Evolutionary conservation across 2,797 vertebrate genomes (phyloP), one percentile per base, ranked within the genome.

Genomic region (Oreochromis grahami): DNA sequence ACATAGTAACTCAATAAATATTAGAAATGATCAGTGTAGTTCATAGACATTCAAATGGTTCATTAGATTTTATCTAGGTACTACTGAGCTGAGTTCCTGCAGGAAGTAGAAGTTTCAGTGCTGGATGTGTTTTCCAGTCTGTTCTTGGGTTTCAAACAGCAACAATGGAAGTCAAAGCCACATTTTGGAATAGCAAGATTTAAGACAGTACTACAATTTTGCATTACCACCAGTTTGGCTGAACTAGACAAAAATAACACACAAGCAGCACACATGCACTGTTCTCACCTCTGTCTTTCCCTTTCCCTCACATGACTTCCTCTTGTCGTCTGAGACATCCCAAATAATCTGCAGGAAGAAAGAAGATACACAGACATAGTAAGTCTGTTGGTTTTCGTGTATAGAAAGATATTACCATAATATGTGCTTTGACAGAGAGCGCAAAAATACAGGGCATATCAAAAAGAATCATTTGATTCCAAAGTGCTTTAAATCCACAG

Each of bases 241-340:
- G 36, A 13, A 60, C 4, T 24, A 53, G 0, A 36, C 55, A 17
- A 17, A 21, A 45, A 52, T 2, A 34, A 32, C 12, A 74, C n/a
- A n/a, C 24, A 21, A 2, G 32, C 19, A 56, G 19, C 56, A 60
- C 19, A 51, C 11, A 41, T n/a, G 76, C 32, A 50, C 11, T 34
- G 19, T 12, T 72, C 91, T 93, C 88, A 97, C 97, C 96, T 97
- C 95, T 2, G 94, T 97, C 89, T 98, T 98, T 88, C 97, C 97
- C 81, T 98, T 98, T 17, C 90, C 94, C 79, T 94, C 96, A 88
- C 97, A 98, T 19, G 95, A 96, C 48, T 29, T 94, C 89, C 93
- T 96, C 80, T 96, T 96, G 19, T 95, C 92, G 48, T 96, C 92
- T 0, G 96, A 96, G 11, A 97, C 97, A 19, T 91, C 91, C 97